Percentiles rank a stretch among this genome's conserved stretches.
phyloP scores from a whole-genome alignment of 2,888 invertebrate genomes.

The Noctuana brunneofusca region DNA sequence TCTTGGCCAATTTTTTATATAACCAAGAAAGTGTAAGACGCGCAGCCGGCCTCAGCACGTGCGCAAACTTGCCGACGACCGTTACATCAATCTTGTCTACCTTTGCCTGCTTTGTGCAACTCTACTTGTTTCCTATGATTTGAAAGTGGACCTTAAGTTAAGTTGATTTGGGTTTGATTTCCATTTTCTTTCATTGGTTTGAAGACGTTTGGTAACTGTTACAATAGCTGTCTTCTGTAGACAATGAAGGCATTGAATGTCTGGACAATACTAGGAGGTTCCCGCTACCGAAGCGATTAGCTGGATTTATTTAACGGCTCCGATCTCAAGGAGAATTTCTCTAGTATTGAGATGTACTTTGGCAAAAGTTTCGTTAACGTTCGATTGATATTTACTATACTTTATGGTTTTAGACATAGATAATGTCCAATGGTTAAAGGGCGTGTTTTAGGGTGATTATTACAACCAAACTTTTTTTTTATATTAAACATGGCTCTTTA shows the following conservation, averaged over 20 bases:
- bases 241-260: conserved; percentile 71
- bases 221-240: conserved; percentile 51
- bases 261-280: conserved; percentile 66
- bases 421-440: no score
- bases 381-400: no score
- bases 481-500: no score
- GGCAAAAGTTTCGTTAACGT: conserved; percentile 9
- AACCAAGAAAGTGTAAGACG: conserved; percentile 39
- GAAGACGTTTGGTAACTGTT: conserved; percentile 44
- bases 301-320: conserved; percentile 74
- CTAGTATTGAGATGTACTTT: conserved; percentile 43
- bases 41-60: conserved; percentile 76
- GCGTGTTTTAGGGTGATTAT: no score
- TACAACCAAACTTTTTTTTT: no score
- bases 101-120: conserved; percentile 65
- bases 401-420: no score
- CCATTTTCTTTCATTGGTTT: conserved; percentile 37
- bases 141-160: conserved; percentile 44
- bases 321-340: conserved; percentile 49
- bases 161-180: conserved; percentile 45
- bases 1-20: conserved; percentile 42
- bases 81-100: conserved; percentile 79
- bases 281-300: conserved; percentile 65
- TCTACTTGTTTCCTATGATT: conserved; percentile 47
- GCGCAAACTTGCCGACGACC: conserved; percentile 70